Evolutionary conservation across 2,113 vertebrate species (phyloP).

Genomic region (Otis tarda): DNA sequence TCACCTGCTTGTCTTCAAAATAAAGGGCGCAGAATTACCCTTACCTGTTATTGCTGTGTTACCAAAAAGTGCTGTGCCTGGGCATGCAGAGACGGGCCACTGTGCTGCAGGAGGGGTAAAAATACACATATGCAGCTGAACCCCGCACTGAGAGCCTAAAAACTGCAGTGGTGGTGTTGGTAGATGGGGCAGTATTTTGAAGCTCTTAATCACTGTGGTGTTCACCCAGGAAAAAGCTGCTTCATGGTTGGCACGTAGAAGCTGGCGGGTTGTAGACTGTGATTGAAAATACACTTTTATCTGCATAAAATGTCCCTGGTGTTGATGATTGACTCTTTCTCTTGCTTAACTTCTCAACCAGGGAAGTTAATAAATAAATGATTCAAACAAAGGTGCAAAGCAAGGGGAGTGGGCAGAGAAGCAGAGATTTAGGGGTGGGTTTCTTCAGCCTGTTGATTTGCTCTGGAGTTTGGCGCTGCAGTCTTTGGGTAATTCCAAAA

Average conservation of each 20-base stretch:
- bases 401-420: neutral
- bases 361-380: neutral
- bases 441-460: neutral
- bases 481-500: neutral
- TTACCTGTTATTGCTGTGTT: neutral
- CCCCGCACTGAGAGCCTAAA: neutral
- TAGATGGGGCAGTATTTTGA: accelerated
- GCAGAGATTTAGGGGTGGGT: neutral
- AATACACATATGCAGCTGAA: neutral
- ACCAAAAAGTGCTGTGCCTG: neutral
- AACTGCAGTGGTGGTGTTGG: neutral
- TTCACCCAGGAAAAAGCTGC: neutral
- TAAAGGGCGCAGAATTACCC: neutral
- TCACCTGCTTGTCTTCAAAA: neutral
- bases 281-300: neutral
- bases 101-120: neutral
- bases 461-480: neutral
- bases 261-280: neutral
- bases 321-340: neutral
- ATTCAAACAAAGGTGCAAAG: neutral
- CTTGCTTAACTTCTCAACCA: neutral
- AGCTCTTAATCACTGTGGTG: neutral
- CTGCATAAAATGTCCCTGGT: neutral
- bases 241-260: neutral
- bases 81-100: accelerated